Conservation (phyloP, 2,797 vertebrate genomes). For the Heteromormyrus szaboi region DNA sequence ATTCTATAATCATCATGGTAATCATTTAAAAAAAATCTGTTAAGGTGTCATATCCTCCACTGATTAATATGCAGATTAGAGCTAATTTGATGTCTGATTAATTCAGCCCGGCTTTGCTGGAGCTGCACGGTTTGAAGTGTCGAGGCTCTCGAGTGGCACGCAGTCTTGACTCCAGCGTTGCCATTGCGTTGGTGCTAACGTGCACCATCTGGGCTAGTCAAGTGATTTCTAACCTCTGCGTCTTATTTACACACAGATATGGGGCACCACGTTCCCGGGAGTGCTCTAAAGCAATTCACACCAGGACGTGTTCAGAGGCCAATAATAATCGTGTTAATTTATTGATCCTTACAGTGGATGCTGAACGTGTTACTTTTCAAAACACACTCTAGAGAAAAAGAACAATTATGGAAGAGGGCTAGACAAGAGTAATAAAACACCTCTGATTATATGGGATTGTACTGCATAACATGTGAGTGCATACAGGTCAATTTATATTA, state of each 20-base stretch:
- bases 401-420: background rate
- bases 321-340: constrained; percentile 9
- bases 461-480: background rate
- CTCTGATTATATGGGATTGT: background rate
- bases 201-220: constrained; percentile 17
- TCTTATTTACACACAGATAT: constrained; percentile 2
- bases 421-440: background rate
- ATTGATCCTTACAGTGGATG: background rate
- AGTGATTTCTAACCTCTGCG: background rate
- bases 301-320: background rate
- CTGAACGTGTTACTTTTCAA: background rate
- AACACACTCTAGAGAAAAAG: background rate
- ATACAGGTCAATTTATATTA: background rate
- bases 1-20: constrained; percentile 33
- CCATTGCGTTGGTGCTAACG: background rate
- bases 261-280: background rate
- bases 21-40: constrained; percentile 30
- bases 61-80: constrained; percentile 37
- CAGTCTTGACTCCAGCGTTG: background rate
- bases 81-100: constrained; percentile 38
- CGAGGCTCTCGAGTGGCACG: background rate
- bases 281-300: background rate
- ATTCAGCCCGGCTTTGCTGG: constrained; percentile 28
- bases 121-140: constrained; percentile 20
- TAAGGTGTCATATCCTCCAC: constrained; percentile 30